phyloP scores from a whole-genome alignment of 64 coral and sea anemone genomes.

The Pocillopora verrucosa region DNA sequence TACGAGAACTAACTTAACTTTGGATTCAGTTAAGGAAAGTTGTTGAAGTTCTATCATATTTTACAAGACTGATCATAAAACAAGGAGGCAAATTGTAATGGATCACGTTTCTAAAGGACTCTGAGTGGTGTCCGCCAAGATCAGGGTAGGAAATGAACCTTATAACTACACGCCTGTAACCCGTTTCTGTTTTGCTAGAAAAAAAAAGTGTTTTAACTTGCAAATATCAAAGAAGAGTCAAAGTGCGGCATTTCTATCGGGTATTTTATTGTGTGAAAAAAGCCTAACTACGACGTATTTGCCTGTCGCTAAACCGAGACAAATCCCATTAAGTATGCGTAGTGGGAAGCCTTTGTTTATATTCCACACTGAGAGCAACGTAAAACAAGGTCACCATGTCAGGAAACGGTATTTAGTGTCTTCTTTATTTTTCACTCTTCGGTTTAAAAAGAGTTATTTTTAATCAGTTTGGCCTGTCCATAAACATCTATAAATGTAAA shows the following conservation, averaged over 20 bases:
- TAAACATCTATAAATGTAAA: no score
- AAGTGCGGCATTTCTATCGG: no score
- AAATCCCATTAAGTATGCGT: background rate
- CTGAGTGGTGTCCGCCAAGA: background rate
- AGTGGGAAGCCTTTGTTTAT: background rate
- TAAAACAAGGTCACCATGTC: no score
- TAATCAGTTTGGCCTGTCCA: no score
- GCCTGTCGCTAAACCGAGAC: background rate
- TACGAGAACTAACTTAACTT: background rate
- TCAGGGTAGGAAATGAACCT: background rate
- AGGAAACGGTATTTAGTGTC: no score
- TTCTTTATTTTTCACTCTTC: no score
- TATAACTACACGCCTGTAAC: background rate
- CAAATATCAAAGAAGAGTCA: background rate
- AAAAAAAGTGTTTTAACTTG: background rate
- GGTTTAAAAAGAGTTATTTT: no score
- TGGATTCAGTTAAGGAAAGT: background rate
- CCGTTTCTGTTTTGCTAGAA: background rate
- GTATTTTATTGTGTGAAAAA: no score
- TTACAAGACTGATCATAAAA: background rate
- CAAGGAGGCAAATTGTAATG: background rate
- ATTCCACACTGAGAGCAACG: background rate
- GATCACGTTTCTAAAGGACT: background rate
- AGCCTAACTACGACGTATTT: no score
- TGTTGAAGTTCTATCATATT: background rate